Base-by-base conservation (phyloP, 2,888 invertebrate genomes). In the Hololepta plana region DNA sequence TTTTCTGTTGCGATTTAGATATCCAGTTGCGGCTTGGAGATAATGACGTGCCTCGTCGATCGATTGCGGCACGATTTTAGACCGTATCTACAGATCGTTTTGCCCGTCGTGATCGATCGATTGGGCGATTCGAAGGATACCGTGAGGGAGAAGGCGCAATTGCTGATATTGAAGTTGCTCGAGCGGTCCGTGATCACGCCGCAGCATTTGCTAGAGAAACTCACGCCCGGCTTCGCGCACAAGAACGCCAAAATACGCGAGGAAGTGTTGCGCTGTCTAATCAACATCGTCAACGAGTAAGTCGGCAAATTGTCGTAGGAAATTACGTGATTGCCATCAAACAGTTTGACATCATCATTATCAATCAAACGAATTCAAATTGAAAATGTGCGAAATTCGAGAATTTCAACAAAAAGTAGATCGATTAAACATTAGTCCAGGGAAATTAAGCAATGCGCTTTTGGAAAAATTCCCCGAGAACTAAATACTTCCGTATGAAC, bases 161-260 rank as follows among this genome's bases (percentile, higher is more conserved):
- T 73, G 32, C 55, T 81, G 32, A 53, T 82, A 35, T 56, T 73
- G 33, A 76, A 74, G 49, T 55, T 81, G 36, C 67, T 81, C 62
- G 73, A 75, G 52, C 65, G 69, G 36, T 71, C 70, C 33, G 74
- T 75, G 32, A 55, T 72, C 38, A 52, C 61, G 32, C 74, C 69
- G 32, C 75, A 80, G 51, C 59, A 62, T 38, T 59, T 82, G 30
- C 62, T 81, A 38, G 84, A 85, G 38, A 70, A 72, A 47, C 57
- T 84, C 31, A 59, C 62, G 24, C 64, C 66, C 26, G 60, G 62
- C 37, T 64, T 90, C 44, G 64, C 67, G 39, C 91, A 93, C 59
- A 91, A 91, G 59, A 87, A 91, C 51, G 76, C 85, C 43, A 85
- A 88, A 60, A 77, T 93, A 16, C 58, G 90, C 27, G 90, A 93